A percentile compares a stretch with the other conserved stretches of the same genome.
phyloP scores from a whole-genome alignment of 2,888 invertebrate genomes.

The Harpalus rubripes region DNA sequence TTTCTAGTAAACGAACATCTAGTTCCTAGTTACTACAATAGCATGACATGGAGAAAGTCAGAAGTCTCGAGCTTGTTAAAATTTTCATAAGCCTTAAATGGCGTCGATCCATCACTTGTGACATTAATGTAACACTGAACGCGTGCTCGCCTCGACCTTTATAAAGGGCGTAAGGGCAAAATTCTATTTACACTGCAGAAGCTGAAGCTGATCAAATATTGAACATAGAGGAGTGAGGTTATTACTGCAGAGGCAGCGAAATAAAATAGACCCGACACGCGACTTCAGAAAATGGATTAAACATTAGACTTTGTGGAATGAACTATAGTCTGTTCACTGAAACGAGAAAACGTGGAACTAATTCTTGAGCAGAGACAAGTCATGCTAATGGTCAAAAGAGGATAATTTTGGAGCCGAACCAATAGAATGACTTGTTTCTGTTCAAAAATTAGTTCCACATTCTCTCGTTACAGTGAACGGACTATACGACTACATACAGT shows the following conservation, averaged over 20 bases:
- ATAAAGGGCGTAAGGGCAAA: slow-evolving; percentile 64
- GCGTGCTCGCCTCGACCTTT: slow-evolving; percentile 51
- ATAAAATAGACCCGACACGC: slow-evolving; percentile 19
- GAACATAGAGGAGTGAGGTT: slow-evolving; percentile 41
- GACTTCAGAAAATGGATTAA: not conserved
- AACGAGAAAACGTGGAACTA: too few species aligned
- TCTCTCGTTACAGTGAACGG: too few species aligned
- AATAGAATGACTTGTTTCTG: too few species aligned
- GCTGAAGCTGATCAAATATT: slow-evolving; percentile 62
- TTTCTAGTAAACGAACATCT: not conserved
- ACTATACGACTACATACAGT: too few species aligned
- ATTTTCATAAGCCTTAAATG: slow-evolving; percentile 66
- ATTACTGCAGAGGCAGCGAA: slow-evolving; percentile 20
- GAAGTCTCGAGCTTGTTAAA: slow-evolving; percentile 52
- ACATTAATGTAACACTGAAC: slow-evolving; percentile 62
- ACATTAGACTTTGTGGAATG: too few species aligned
- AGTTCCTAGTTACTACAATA: not conserved
- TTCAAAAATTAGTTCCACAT: too few species aligned
- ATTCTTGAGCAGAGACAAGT: too few species aligned
- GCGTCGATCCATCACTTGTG: slow-evolving; percentile 60
- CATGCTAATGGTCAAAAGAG: too few species aligned
- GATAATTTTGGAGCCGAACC: too few species aligned
- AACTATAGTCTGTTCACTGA: too few species aligned
- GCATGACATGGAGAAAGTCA: slow-evolving; percentile 28
- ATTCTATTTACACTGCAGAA: slow-evolving; percentile 59